Base-by-base conservation (phyloP, 2,888 invertebrate genomes). In the Catocala fraxini region DNA sequence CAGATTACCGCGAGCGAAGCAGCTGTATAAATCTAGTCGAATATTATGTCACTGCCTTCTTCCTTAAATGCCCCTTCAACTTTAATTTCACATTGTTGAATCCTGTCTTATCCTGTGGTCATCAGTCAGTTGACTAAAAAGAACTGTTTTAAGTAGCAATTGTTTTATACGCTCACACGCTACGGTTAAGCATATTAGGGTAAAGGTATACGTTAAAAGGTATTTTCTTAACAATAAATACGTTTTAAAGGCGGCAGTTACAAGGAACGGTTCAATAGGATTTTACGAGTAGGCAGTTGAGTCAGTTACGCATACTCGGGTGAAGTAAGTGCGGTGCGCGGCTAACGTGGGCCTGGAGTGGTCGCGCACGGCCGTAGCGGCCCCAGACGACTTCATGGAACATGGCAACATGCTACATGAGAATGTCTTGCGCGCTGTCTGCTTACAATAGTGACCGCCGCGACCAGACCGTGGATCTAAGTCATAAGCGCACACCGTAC, bases 341-440 rank as follows among this genome's bases (percentile, higher is more conserved):
- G 80, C 81, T 82, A 83, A 83, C 77, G 72, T 77, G 78, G 68
- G 77, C 72, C 77, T 61, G 55, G 70, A 63, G 80, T 72, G 62
- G 70, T 71, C 68, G 74, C 77, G 79, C 83, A 81, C 83, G 82
- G 78, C 60, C 67, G 68, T 56, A 62, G 68, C 60, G 65, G 71
- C 63, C 73, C 68, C 63, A 74, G 77, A 79, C 79, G 75, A 82
- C 81, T 88, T 89, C 86, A 86, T 75, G 83, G 86, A 87, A 88
- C 81, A 81, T 68, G 82, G 83, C 85, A 86, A 87, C 81, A 81
- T 69, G 82, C 74, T 79, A 82, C 82, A 86, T 77, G 81, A 74
- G 82, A 82, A 82, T 79, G 71, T 81, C 70, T 78, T 78, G 81
- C 75, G 71, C 77, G 78, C 70, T 79, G 77, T 80, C 76, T 68